Evolutionary conservation across 2,888 invertebrate genomes (phyloP).

Genomic region (Stenichneumon culpator): DNA sequence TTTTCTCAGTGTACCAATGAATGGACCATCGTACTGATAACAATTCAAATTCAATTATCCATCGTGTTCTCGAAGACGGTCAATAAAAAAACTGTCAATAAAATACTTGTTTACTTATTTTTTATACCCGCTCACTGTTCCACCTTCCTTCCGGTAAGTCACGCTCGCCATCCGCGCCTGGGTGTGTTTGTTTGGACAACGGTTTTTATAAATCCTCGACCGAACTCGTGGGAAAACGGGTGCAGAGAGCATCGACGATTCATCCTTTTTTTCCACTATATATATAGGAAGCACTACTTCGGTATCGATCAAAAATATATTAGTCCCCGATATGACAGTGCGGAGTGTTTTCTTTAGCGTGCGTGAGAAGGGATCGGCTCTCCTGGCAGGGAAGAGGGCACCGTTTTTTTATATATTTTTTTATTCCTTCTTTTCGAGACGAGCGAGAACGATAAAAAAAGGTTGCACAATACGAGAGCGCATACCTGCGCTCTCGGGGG

Average conservation of each 20-base stretch:
- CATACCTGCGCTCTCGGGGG: conserved; percentile 78
- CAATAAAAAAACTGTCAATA: neutral
- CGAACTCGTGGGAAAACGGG: conserved; percentile 81
- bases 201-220: conserved; percentile 74
- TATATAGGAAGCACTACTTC: conserved; percentile 52
- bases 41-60: neutral
- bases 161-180: conserved; percentile 59
- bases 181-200: conserved; percentile 85
- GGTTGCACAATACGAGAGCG: conserved; percentile 74
- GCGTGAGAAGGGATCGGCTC: conserved; percentile 71
- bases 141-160: conserved; percentile 46
- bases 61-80: neutral
- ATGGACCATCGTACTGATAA: neutral
- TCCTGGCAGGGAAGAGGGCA: conserved; percentile 67
- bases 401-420: conserved; percentile 63
- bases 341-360: conserved; percentile 83
- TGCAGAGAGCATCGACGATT: conserved; percentile 72
- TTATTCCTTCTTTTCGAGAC: conserved; percentile 62
- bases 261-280: conserved; percentile 69
- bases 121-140: conserved; percentile 22
- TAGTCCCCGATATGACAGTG: conserved; percentile 84
- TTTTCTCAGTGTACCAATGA: too few relatives aligned
- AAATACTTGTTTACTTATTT: conserved; percentile 25
- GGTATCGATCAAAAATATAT: conserved; percentile 85
- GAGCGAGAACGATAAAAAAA: conserved; percentile 57